Conservation (phyloP, 1,140 invertebrate genomes). For the Drosophila simulans region DNA sequence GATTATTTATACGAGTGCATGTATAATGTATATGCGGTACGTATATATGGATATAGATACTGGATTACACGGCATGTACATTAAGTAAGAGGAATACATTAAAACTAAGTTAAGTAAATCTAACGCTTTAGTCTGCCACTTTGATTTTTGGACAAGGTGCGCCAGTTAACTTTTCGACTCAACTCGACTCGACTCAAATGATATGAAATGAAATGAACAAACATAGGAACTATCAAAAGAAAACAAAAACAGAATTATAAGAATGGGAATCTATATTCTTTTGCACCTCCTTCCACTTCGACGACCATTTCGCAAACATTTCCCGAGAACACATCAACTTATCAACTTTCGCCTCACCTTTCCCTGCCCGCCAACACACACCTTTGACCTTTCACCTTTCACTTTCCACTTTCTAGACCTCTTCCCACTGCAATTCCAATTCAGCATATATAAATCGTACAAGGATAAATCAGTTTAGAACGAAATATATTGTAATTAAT, state of each 20-base stretch:
- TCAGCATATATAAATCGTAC: conserved; percentile 55
- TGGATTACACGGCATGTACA: conserved; percentile 64
- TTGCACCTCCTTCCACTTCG: conserved; percentile 50
- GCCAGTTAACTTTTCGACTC: conserved; percentile 68
- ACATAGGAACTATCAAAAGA: conserved; percentile 34
- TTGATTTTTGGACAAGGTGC: conserved; percentile 82
- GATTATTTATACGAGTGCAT: conserved; percentile 64
- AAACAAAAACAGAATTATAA: conserved; percentile 32
- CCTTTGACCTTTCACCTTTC: conserved; percentile 1
- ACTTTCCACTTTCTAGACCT: conserved; percentile 41
- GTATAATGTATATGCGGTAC: conserved; percentile 54
- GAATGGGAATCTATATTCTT: conserved; percentile 46
- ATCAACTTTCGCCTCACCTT: conserved; percentile 33
- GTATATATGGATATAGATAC: conserved; percentile 57
- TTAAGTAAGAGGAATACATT: conserved; percentile 69
- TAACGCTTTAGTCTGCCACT: conserved; percentile 81
- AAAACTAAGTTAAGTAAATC: conserved; percentile 76
- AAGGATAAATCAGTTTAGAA: conserved; percentile 76
- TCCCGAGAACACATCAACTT: conserved; percentile 16
- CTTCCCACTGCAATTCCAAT: conserved; percentile 49
- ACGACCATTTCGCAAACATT: conserved; percentile 36
- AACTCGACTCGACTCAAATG: conserved; percentile 22
- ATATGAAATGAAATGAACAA: conserved; percentile 16
- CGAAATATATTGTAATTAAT: conserved; percentile 80
- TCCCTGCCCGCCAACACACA: conserved; percentile 11